Evolutionary conservation across 2,113 vertebrate species (phyloP), one percentile per base, ranked within the genome.

Genomic region (Nothobranchius kuhntae): DNA sequence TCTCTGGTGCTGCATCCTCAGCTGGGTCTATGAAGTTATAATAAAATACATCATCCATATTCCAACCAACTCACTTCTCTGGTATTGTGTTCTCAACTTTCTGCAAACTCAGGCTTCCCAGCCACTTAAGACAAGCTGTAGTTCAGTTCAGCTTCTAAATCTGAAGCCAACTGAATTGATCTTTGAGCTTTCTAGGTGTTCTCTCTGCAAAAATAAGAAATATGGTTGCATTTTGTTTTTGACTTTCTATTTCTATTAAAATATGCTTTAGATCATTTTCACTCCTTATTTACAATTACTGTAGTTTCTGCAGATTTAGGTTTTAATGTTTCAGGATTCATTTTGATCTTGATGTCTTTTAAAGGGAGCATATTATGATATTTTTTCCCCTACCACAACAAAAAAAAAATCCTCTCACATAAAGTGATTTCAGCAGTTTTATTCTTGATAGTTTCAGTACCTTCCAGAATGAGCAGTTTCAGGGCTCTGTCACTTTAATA

Each of bases 71-170:
- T 36, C 71, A 47, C 14, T 44, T 74, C 65, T 71, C 73, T 51
- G 59, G 14, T 15, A 46, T 78, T 30, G 24, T 48, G 45, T 17
- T 1, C 13, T 60, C 50, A 14, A 36, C 21, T 44, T 26, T 45
- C 35, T 36, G 30, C 35, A 7, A 65, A 68, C 38, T 61, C 47
- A 2, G 65, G 15, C 9, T 0, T 59, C 60, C 38, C 53, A 71
- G 73, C 61, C 75, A 78, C 78, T 77, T 73, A 73, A 80, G 82
- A 76, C 40, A 61, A 74, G 52, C 55, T 35, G 53, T 9, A 65
- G 11, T 8, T 7, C 24, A 9, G 54, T 55, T 65, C 44, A 30
- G 17, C 14, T 46, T 53, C 71, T 56, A 75, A 70, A 80, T 73
- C 68, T 40, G 52, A 60, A 42, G 40, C 60, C 17, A 21, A 54